These are phyloP conservation scores for Actinernus sp. DNA, from an alignment of 92 coral and sea anemone species.

Conservation along the genomic window DNA sequence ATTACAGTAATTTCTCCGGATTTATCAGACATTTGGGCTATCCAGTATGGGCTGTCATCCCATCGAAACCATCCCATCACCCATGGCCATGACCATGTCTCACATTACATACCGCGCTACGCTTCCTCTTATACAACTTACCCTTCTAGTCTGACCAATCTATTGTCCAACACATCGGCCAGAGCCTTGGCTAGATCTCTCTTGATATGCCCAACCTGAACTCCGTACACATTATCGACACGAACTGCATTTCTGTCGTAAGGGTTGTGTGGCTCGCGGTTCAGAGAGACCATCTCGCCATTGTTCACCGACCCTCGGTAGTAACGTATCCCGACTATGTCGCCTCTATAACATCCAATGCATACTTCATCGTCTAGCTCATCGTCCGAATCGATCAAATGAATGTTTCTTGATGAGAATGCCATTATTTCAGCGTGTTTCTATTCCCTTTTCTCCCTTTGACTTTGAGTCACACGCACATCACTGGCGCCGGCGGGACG, in stretches of 20 bases:
- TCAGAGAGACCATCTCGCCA: constrained; percentile 81
- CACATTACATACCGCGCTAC: neutral
- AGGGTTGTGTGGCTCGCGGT: constrained; percentile 79
- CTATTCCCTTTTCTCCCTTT: neutral
- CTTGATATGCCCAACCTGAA: constrained; percentile 87
- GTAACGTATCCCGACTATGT: constrained; percentile 82
- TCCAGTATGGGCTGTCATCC: no score
- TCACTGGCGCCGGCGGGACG: no score
- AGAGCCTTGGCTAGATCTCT: constrained; percentile 73
- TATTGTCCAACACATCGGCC: constrained; percentile 73
- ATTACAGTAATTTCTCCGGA: no score
- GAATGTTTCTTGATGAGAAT: constrained; percentile 8
- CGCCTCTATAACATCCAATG: constrained; percentile 68
- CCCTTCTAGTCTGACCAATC: constrained; percentile 80
- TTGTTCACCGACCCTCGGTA: constrained; percentile 78
- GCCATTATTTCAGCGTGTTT: constrained; percentile 14
- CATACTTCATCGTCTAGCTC: constrained; percentile 76
- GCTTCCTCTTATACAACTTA: constrained; percentile 30
- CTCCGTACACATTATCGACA: constrained; percentile 75
- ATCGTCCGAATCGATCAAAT: constrained; percentile 61
- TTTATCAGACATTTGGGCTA: no score
- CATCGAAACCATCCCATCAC: no score
- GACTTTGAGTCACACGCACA: neutral
- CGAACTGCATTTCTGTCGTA: constrained; percentile 87
- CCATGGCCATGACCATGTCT: no score